A percentile compares a stretch with the other conserved stretches of the same genome.
phyloP scores from a whole-genome alignment of 2,113 vertebrate species.

The Nerophis lumbriciformis region DNA sequence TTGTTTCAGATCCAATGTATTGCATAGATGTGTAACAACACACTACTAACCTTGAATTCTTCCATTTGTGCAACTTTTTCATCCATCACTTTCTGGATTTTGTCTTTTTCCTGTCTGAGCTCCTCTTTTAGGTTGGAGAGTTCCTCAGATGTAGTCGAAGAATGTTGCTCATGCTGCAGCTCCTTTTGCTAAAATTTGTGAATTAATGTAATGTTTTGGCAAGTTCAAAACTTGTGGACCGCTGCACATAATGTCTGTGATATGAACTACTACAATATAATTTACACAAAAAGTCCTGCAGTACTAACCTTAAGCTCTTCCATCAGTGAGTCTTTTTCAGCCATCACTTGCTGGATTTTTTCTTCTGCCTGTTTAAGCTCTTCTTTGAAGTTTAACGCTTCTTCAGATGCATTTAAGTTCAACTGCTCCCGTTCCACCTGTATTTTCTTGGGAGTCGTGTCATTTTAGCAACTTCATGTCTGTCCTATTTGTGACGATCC shows the following conservation, averaged over 20 bases:
- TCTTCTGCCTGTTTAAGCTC: constrained; percentile 34
- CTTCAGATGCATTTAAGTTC: neutral
- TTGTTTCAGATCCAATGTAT: too few relatives aligned
- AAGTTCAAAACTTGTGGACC: neutral
- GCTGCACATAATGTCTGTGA: too few relatives aligned
- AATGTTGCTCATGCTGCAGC: neutral
- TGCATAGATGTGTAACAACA: neutral
- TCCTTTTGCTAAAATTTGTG: neutral
- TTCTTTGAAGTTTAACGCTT: neutral
- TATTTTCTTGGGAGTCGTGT: neutral
- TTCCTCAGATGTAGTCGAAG: neutral
- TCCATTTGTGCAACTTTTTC: neutral
- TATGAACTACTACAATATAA: too few relatives aligned
- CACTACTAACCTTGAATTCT: neutral
- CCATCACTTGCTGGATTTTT: constrained; percentile 72
- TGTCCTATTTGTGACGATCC: neutral
- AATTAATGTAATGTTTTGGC: neutral
- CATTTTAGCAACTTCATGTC: neutral
- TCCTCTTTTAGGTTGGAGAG: neutral
- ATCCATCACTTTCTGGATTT: neutral
- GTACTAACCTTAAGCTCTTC: constrained; percentile 75
- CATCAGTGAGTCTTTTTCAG: constrained; percentile 80
- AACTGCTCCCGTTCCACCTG: neutral
- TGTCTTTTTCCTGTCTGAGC: neutral
- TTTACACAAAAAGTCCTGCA: neutral